phyloP scores from a whole-genome alignment of 1,140 invertebrate species.

The Drosophila novamexicana region DNA sequence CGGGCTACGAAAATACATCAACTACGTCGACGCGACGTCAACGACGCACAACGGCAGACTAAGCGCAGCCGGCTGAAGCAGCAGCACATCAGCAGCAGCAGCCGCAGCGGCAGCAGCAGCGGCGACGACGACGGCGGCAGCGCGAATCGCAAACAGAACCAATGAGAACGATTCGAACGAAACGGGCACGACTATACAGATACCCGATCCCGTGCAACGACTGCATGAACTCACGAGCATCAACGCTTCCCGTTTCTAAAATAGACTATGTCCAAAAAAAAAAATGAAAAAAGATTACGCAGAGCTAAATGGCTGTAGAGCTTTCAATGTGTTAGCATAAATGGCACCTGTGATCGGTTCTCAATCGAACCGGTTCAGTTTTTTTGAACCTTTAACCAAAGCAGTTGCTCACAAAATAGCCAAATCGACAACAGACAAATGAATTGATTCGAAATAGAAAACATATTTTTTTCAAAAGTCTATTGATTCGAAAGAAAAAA shows the following conservation, averaged over 20 bases:
- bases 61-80: constrained; percentile 35
- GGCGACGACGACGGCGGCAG: constrained; percentile 21
- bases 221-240: neutral
- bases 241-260: neutral
- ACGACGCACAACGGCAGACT: constrained; percentile 71
- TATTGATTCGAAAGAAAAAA: no score
- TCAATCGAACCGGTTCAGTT: no score
- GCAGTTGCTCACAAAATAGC: no score
- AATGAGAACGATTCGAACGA: constrained; percentile 1
- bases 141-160: constrained; percentile 12
- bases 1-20: constrained; percentile 22
- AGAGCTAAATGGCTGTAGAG: no score
- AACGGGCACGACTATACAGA: constrained; percentile 9
- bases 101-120: constrained; percentile 9
- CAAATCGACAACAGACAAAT: no score
- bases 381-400: no score
- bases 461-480: no score
- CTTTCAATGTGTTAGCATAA: no score
- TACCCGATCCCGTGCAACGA: constrained; percentile 4
- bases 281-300: no score
- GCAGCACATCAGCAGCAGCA: constrained; percentile 23
- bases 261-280: no score
- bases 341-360: no score
- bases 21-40: constrained; percentile 43
- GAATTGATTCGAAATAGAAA: no score